phyloP scores from a whole-genome alignment of 2,797 vertebrate species.

The Antennarius maculatus region DNA sequence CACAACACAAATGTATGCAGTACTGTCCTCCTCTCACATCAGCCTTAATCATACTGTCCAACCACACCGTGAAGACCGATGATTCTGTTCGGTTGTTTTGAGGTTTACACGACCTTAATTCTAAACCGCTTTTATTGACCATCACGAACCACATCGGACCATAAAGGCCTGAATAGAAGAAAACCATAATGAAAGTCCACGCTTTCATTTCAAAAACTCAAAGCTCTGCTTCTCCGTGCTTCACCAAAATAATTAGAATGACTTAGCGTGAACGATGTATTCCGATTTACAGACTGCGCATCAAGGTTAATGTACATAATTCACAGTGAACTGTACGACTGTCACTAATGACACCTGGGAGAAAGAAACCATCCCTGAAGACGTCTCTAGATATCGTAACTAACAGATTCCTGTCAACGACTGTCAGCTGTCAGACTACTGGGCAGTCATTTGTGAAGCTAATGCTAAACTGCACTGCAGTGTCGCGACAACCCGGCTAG shows the following conservation, averaged over 20 bases:
- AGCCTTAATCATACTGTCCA: neutral
- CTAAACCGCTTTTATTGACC: too few relatives aligned
- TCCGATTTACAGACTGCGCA: neutral
- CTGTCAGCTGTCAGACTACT: neutral
- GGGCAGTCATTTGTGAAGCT: conserved; percentile 11
- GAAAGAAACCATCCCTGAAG: neutral
- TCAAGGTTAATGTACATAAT: neutral
- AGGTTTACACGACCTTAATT: too few relatives aligned
- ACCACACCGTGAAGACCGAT: neutral
- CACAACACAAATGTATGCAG: too few relatives aligned
- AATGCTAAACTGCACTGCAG: conserved; percentile 44
- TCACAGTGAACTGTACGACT: neutral
- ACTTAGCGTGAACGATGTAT: neutral
- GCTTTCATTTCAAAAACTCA: neutral
- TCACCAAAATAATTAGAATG: neutral
- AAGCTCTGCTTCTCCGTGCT: neutral
- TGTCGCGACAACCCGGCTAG: conserved; percentile 64
- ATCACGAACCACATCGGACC: too few relatives aligned
- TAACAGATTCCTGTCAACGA: too few relatives aligned
- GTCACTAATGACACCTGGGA: neutral
- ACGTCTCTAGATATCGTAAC: fast-evolving
- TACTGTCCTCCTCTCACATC: neutral
- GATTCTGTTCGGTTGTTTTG: neutral
- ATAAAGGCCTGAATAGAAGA: too few relatives aligned
- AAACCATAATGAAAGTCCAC: too few relatives aligned